Evolutionary conservation across 2,797 vertebrate species (phyloP).

Genomic region (Pseudomugil tenellus): DNA sequence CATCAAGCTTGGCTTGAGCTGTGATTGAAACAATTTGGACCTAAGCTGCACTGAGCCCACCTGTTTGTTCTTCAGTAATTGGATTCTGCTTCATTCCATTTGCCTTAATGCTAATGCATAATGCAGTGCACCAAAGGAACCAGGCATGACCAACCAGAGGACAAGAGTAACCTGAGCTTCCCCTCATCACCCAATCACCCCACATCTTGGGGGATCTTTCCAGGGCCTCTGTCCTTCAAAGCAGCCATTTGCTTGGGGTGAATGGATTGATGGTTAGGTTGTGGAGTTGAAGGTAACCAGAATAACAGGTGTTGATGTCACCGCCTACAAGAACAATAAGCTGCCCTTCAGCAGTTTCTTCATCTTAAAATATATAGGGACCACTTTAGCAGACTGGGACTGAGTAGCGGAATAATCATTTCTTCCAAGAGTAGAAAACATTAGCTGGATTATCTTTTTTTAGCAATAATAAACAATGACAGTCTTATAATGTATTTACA

Average conservation of each 20-base stretch:
- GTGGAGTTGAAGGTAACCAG: slow-evolving; percentile 64
- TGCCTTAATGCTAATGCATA: slow-evolving; percentile 81
- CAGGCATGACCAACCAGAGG: slow-evolving; percentile 71
- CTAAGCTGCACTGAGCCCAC: slow-evolving; percentile 79
- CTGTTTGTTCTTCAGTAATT: slow-evolving; percentile 83
- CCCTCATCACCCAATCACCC: not conserved
- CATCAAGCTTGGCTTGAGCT: slow-evolving; percentile 65
- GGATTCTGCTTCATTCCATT: slow-evolving; percentile 83
- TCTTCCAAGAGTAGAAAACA: slow-evolving; percentile 48
- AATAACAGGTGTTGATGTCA: slow-evolving; percentile 78
- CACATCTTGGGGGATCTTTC: slow-evolving; percentile 54
- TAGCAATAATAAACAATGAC: not conserved
- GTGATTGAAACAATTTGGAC: slow-evolving; percentile 80
- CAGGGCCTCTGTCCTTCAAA: slow-evolving; percentile 70
- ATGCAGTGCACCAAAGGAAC: slow-evolving; percentile 75
- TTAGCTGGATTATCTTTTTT: slow-evolving; percentile 24
- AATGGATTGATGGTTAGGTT: slow-evolving; percentile 67
- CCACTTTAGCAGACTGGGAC: slow-evolving; percentile 32
- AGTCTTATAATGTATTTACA: not conserved
- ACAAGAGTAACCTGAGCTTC: slow-evolving; percentile 71
- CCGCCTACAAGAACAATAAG: slow-evolving; percentile 66
- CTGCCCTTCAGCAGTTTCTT: slow-evolving; percentile 77
- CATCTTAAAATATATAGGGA: slow-evolving; percentile 76
- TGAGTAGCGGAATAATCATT: slow-evolving; percentile 47
- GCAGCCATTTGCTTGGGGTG: slow-evolving; percentile 55